phyloP scores from a whole-genome alignment of 2,113 vertebrate species.

The Alaudala cheleensis region DNA sequence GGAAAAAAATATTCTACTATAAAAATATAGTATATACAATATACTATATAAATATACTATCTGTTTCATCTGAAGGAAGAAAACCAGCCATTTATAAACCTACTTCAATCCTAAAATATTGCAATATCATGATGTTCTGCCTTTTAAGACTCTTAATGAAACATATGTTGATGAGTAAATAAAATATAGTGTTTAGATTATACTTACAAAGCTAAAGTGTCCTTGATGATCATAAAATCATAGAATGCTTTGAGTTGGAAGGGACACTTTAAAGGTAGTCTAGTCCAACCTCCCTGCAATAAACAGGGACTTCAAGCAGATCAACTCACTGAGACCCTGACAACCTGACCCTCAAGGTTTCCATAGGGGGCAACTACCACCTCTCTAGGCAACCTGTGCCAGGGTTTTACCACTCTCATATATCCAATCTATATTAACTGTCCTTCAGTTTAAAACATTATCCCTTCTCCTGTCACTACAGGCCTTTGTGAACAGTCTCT shows the following conservation, averaged over 20 bases:
- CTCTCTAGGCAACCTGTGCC: too few species aligned
- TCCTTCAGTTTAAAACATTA: not conserved
- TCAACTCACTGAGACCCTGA: not conserved
- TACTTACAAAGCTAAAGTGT: not conserved
- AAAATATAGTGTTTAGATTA: not conserved
- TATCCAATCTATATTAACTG: not conserved
- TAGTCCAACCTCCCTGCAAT: not conserved
- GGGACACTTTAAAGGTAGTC: not conserved
- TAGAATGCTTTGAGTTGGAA: not conserved
- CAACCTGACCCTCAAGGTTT: not conserved
- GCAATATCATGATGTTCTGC: not conserved
- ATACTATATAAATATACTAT: not conserved
- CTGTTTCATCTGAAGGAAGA: not conserved
- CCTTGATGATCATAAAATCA: not conserved
- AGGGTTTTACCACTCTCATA: not conserved
- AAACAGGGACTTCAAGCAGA: not conserved
- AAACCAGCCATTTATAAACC: not conserved
- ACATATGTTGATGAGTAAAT: not conserved
- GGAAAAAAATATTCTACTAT: not conserved
- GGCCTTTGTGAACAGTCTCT: not conserved
- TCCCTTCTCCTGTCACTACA: not conserved
- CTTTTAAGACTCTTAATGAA: not conserved
- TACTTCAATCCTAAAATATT: not conserved
- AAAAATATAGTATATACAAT: not conserved
- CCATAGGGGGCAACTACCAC: not conserved